These are phyloP conservation scores for Cecropterus lyciades DNA, from an alignment of 1,140 invertebrate species.

Conservation along the genomic window DNA sequence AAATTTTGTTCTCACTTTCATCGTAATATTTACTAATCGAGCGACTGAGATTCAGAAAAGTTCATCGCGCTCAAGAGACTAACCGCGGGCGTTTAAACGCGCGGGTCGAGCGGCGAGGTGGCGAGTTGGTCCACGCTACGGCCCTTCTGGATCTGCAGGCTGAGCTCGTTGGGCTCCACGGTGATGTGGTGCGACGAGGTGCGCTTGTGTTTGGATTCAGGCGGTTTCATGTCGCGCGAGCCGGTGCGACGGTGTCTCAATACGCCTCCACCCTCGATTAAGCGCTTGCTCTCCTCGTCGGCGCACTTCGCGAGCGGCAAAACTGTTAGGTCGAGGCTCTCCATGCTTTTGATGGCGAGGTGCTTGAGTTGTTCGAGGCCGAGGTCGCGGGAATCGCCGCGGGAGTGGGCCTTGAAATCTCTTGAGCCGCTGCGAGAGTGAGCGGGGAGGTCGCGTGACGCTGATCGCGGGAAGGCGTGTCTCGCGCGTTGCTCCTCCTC, in stretches of 20 bases:
- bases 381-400: constrained; percentile 71
- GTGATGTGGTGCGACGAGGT: constrained; percentile 80
- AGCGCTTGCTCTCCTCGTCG: constrained; percentile 80
- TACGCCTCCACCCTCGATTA: constrained; percentile 79
- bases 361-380: constrained; percentile 76
- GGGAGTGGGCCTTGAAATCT: constrained; percentile 70
- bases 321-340: constrained; percentile 76
- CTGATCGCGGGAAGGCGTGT: constrained; percentile 57
- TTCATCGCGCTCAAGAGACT: neutral
- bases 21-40: constrained; percentile 25
- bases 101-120: constrained; percentile 53
- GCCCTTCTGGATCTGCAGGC: constrained; percentile 68
- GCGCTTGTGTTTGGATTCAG: constrained; percentile 68
- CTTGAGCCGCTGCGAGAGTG: constrained; percentile 66
- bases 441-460: constrained; percentile 55
- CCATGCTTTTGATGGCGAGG: constrained; percentile 76
- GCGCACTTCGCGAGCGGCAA: constrained; percentile 60
- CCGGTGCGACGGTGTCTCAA: constrained; percentile 85
- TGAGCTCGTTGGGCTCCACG: constrained; percentile 70
- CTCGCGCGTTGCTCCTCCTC: constrained; percentile 67
- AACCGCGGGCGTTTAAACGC: constrained; percentile 44
- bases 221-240: constrained; percentile 83
- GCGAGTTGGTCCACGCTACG: constrained; percentile 73
- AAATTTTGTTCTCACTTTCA: constrained; percentile 28
- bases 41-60: constrained; percentile 23